Base-by-base conservation (phyloP, 2,797 vertebrate genomes). In the Periparus ater region DNA sequence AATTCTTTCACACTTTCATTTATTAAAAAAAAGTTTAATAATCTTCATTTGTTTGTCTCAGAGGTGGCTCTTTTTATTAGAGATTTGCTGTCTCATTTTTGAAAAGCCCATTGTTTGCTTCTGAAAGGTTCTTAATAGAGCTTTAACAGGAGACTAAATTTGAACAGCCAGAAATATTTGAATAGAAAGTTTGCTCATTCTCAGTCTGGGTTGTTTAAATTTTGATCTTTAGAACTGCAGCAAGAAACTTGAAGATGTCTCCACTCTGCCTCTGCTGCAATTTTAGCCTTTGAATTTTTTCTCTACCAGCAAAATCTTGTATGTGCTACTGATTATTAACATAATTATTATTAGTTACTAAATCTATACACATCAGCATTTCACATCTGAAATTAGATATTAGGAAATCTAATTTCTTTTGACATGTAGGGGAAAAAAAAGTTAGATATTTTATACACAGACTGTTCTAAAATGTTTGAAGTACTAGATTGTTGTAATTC, bases 71-170 rank as follows among this genome's bases (percentile, higher is more conserved):
- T 86, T 85, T 90, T 85, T 92, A 85, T 89, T 86, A 85, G 75
- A 91, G 85, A 92, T 75, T 83, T 92, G 57, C 94, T 95, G 82
- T 88, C 81, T 95, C 73, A 44, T 68, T 89, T 96, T 92, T 95
- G 85, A 95, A 95, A 95, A 93, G 91, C 76, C 58, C 10, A 68
- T 96, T 96, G 85, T 95, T 92, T 96, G 94, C 89, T 38, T 92
- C 45, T 85, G 85, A 81, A 77, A 78, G 47, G 54, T 47, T 89
- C 88, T 88, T 91, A 88, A 78, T 84, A 93, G 82, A 75, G 66
- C 73, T 95, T 95, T 89, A 86, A 66, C 40, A 72, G 62, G 54
- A 72, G 62, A 50, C 51, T 91, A 81, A 93, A 91, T 89, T 77
- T 92, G 89, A 96, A 91, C 62, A 92, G 92, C 44, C 23, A 81